Conservation (phyloP, 2,113 vertebrate species). For the Microcebus griseorufus region DNA sequence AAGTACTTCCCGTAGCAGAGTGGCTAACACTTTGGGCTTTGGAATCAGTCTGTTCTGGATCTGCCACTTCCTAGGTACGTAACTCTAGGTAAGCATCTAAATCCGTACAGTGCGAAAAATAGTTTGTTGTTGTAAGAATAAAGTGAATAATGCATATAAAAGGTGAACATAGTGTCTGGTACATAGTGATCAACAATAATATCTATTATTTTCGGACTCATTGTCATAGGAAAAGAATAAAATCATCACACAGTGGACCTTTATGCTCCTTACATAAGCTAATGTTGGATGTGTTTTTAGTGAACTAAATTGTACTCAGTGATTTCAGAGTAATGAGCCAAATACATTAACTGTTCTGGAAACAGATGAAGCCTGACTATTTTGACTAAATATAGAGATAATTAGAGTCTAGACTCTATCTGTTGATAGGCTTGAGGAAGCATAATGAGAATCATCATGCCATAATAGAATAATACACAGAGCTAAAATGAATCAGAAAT, state of each 20-base stretch:
- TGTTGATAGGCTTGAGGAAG: slow-evolving; percentile 65
- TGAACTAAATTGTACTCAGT: slow-evolving; percentile 67
- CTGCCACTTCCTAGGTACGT: background rate
- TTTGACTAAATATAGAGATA: slow-evolving; percentile 77
- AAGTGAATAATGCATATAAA: slow-evolving; percentile 59
- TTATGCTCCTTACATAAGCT: slow-evolving; percentile 57
- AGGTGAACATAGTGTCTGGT: slow-evolving; percentile 41
- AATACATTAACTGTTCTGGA: slow-evolving; percentile 73
- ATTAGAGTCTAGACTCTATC: slow-evolving; percentile 72
- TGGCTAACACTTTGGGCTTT: slow-evolving; percentile 4
- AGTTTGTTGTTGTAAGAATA: slow-evolving; percentile 42
- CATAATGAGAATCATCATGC: slow-evolving; percentile 66
- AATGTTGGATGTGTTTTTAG: slow-evolving; percentile 32
- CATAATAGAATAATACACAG: slow-evolving; percentile 64
- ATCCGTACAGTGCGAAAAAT: background rate
- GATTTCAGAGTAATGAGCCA: slow-evolving; percentile 77
- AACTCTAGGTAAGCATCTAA: slow-evolving; percentile 16
- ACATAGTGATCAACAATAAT: slow-evolving; percentile 55
- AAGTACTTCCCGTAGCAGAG: background rate
- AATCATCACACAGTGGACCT: slow-evolving; percentile 44
- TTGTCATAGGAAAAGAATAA: background rate
- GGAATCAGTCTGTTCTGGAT: background rate
- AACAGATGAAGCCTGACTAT: slow-evolving; percentile 74
- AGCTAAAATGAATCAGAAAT: slow-evolving; percentile 61
- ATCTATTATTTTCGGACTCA: slow-evolving; percentile 65